Evolutionary conservation across 2,797 vertebrate species (phyloP).

Genomic region (Crypturellus tataupa): DNA sequence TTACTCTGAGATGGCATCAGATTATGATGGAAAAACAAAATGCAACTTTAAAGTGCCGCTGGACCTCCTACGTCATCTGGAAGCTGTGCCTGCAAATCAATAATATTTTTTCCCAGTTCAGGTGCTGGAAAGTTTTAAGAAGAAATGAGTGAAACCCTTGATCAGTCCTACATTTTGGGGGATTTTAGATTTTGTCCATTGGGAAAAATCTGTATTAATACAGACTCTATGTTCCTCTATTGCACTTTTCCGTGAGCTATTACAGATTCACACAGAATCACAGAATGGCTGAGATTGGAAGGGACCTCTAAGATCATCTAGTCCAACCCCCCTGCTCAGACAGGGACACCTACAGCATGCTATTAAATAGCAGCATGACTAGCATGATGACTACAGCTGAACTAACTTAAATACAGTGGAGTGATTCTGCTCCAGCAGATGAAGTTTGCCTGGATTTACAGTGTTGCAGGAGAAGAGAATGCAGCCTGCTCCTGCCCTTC

Average conservation of each 20-base stretch:
- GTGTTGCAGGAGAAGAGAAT: background rate
- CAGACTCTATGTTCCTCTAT: background rate
- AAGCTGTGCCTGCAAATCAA: background rate
- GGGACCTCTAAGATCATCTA: too few relatives aligned
- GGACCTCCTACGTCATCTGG: background rate
- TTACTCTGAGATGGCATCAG: background rate
- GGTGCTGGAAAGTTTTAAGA: background rate
- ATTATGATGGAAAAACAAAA: background rate
- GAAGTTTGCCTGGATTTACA: background rate
- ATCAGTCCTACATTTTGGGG: background rate
- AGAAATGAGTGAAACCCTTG: background rate
- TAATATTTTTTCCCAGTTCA: background rate
- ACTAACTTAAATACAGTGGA: background rate
- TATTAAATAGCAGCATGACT: background rate
- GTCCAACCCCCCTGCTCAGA: too few relatives aligned
- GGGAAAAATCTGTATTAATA: background rate
- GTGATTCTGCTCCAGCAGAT: constrained; percentile 29
- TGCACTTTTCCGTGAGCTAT: background rate
- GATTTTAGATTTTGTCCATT: background rate
- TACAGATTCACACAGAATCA: too few relatives aligned
- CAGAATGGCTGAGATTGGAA: too few relatives aligned
- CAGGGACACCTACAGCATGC: too few relatives aligned
- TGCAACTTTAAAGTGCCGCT: background rate
- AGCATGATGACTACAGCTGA: background rate
- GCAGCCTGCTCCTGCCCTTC: background rate